Evolutionary conservation across 2,888 invertebrate species (phyloP), one percentile per base, ranked within the genome.

Genomic region (Xanthorhoe designata): DNA sequence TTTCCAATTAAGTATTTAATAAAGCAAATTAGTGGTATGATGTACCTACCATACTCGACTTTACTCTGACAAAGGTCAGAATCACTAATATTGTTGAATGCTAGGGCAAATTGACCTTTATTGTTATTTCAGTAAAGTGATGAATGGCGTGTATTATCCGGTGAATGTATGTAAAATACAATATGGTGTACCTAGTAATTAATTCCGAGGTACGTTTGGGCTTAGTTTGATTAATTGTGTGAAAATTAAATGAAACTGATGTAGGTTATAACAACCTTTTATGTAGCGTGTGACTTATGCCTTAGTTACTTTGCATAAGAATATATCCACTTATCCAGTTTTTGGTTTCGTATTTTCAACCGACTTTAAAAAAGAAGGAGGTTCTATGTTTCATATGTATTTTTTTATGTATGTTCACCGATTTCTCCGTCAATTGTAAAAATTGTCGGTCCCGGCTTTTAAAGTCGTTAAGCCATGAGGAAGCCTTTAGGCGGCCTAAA

Each of bases 181-280:
- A 47, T 17, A 47, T 42, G 38, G 38, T 35, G 35, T 42, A 42
- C 38, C 3, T 42, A 10, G 8, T 42, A 42, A 42, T 42, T 42
- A 42, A 42, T 42, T 42, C 38, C 38, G 38, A 42, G 38, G 38
- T 42, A 42, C 10, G 38, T 42, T 42, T n/a, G 32, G 53, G 52
- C 15, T 53, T 53, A 53, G 55, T 42, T 55, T 55, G 55, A 55
- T 55, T 42, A 55, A 42, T 42, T 42, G 38, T 42, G 13, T 42
- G 38, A 42, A 42, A 42, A 42, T 42, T 42, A 13, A 42, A 42
- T 42, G 13, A 42, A 42, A 42, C 38, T 10, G 35, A 9, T 35
- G 13, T 13, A 42, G 4, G 3, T 42, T 13, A 13, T 42, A 38
- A 10, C 13, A 13, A 42, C 38, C 13, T 42, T 42, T 6, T 32